Evolutionary conservation across 1,140 invertebrate species (phyloP), one percentile per base, ranked within the genome.

Genomic region (Pogonomyrmex barbatus): DNA sequence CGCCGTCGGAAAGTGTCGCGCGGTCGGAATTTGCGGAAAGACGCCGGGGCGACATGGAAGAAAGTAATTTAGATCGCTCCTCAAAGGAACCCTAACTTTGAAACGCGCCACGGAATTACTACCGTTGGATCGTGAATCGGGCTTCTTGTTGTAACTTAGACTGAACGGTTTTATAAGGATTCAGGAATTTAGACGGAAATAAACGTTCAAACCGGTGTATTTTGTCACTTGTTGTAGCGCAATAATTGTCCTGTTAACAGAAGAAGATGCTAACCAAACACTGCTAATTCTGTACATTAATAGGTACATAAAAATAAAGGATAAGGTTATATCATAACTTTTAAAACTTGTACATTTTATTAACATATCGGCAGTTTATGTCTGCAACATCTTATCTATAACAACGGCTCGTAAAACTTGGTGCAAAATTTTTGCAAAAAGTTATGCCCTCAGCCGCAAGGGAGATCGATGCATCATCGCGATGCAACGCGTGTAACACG

Each of bases 61-160:
- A 83, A 83, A 83, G 79, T 83, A 75, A 83, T 83, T 83, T 60
- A 60, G 68, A 83, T 83, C 54, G 42, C 42, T 83, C 17, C 45
- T 83, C 79, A 83, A 83, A 83, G 54, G 68, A 24, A 60, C 33
- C 54, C 24, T 33, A 30, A 45, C 50, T 81, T 81, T 81, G 68
- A 71, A 47, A 36, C 68, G 68, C 54, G 54, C 33, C 17, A 39
- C 56, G 68, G 30, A 83, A 83, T 83, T 83, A 83, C 79, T 30
- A 24, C 17, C 33, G 36, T n/a, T 14, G 39, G 47, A 14, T 39
- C 42, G 33, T 47, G 52, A 71, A 36, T 58, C 10, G 30, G 42
- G 42, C 45, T 24, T 30, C n/a, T 62, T 30, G 42, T 71, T 71
- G 65, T 71, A 82, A 71, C 30, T 47, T 39, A 10, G 30, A 24